Evolutionary conservation across 2,797 vertebrate genomes (phyloP), one percentile per base, ranked within the genome.

Genomic region (Oreonectes daqikongensis): DNA sequence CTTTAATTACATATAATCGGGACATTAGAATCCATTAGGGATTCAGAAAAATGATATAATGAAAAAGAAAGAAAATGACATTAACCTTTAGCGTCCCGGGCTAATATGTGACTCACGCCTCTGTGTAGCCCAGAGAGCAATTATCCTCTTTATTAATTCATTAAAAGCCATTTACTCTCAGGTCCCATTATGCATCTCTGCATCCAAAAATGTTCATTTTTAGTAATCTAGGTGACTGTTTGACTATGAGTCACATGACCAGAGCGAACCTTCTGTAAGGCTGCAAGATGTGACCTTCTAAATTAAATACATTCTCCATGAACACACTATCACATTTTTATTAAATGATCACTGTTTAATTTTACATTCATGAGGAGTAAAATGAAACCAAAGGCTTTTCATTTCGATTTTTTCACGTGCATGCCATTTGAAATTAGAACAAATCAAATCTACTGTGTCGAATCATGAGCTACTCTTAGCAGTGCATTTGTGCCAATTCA

Each of bases 121-220:
- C 50, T 76, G 28, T 70, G 79, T 77, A 72, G 79, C 80, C 69
- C 63, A 75, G 38, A 82, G 72, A 61, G 65, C 76, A 84, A 81
- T 82, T 76, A 80, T 73, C 22, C 32, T 63, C 55, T 82, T 84
- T 74, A 83, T 84, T 81, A 81, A 82, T 82, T 81, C 63, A 79
- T 85, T 77, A 82, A 81, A 71, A 42, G 61, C 28, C 53, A 63
- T 74, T 79, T 69, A 70, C 38, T 64, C 64, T 67, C 10, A 32
- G 73, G 38, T 24, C 42, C 30, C 4, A 50, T 80, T 79, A 69
- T 63, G 60, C 11, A 61, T 72, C 42, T 60, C 24, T 38, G 63
- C 32, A 68, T 20, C 55, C 11, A 68, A 69, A 40, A 46, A n/a
- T 17, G 24, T 20, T 22, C 50, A 2, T 42, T 67, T 80, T 66